These are phyloP conservation scores for Prietella phreatophila DNA, from an alignment of 2,113 vertebrate genomes.

Conservation along the genomic window DNA sequence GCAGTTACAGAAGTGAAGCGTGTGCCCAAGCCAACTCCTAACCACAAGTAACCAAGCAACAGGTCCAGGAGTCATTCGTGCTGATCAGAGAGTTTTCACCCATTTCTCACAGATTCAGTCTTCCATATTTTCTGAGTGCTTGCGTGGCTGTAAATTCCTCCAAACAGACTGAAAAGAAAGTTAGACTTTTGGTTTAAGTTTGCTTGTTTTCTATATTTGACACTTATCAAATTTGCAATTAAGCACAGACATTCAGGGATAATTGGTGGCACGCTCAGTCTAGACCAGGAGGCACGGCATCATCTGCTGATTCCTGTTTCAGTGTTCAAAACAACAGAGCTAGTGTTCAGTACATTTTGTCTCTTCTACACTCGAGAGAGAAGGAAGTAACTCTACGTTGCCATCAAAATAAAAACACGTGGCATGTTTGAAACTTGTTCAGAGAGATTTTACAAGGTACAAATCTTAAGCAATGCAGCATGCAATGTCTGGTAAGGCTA, in stretches of 20 bases:
- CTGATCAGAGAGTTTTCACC: background rate
- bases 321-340: slow-evolving; percentile 62
- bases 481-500: background rate
- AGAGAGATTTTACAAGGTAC: background rate
- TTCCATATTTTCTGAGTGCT: background rate
- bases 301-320: slow-evolving; percentile 15
- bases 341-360: slow-evolving; percentile 65
- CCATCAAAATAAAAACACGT: slow-evolving; percentile 56
- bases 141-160: background rate
- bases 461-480: slow-evolving; percentile 16
- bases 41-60: background rate
- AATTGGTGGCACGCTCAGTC: background rate
- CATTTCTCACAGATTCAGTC: background rate
- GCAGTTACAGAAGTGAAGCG: background rate
- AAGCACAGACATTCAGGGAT: background rate
- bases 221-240: background rate
- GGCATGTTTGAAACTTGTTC: background rate
- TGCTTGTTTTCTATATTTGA: background rate
- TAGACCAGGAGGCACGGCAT: background rate
- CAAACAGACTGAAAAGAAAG: background rate
- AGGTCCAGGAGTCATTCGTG: background rate
- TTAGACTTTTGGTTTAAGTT: background rate
- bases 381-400: slow-evolving; percentile 64
- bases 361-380: slow-evolving; percentile 60
- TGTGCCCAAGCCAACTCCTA: background rate